Conservation (phyloP, 2,888 invertebrate genomes). For the Protophormia terraenovae region DNA sequence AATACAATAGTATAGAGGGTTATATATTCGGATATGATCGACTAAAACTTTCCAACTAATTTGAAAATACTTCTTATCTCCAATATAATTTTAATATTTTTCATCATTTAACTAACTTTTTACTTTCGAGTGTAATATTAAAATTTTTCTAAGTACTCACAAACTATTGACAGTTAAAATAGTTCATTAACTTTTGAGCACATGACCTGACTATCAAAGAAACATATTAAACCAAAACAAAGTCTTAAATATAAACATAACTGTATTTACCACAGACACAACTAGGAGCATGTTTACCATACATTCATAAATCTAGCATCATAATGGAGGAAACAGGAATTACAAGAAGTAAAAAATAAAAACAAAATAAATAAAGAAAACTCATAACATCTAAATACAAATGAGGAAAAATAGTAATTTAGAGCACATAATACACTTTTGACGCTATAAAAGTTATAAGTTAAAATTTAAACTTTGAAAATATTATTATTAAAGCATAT, state of each 20-base stretch:
- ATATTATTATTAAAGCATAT: too few relatives aligned
- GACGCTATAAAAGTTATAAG: not conserved
- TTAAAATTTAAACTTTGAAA: not conserved
- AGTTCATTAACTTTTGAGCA: constrained; percentile 53
- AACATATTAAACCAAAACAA: not conserved
- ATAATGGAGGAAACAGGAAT: not conserved
- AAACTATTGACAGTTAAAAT: not conserved
- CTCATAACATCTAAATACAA: not conserved
- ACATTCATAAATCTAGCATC: not conserved
- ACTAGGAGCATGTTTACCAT: not conserved
- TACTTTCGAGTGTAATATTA: not conserved
- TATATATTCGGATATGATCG: too few relatives aligned
- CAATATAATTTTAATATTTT: not conserved
- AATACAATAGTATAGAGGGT: too few relatives aligned
- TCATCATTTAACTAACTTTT: not conserved
- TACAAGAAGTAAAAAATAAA: not conserved
- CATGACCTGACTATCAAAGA: constrained; percentile 18
- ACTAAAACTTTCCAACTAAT: too few relatives aligned
- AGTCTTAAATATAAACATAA: not conserved
- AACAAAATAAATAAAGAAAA: constrained; percentile 13
- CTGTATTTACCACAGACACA: constrained; percentile 20
- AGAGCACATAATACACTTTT: constrained; percentile 2
- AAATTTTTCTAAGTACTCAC: not conserved
- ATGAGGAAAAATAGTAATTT: not conserved
- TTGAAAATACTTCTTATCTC: not conserved